Percentiles rank a stretch among this genome's conserved stretches.
Conservation (phyloP, 2,113 vertebrate species). For the Grammomys surdaster region DNA sequence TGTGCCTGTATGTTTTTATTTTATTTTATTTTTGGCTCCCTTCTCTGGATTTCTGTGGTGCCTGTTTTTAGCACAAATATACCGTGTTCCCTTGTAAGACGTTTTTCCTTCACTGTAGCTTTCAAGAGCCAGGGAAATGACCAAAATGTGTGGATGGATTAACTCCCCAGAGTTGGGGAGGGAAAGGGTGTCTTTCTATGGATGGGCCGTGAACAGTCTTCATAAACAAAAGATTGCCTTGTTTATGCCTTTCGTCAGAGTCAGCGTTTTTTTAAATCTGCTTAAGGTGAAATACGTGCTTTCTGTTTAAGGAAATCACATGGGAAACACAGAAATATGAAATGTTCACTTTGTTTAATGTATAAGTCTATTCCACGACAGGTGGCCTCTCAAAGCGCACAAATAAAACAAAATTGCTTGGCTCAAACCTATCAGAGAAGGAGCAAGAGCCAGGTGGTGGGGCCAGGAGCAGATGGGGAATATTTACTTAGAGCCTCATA, state of each 20-base stretch:
- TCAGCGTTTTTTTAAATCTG: constrained; percentile 68
- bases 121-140: constrained; percentile 40
- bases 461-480: constrained; percentile 55
- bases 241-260: constrained; percentile 59
- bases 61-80: constrained; percentile 56
- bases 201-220: not conserved
- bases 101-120: not conserved
- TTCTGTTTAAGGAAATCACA: constrained; percentile 67
- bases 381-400: constrained; percentile 61
- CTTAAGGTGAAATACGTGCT: constrained; percentile 65
- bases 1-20: constrained; percentile 19
- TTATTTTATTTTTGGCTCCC: constrained; percentile 22
- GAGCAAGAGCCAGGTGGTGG: constrained; percentile 33
- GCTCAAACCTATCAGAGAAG: not conserved
- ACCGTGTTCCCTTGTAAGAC: constrained; percentile 50
- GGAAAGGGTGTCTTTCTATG: not conserved
- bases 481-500: constrained; percentile 57
- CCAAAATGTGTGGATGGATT: constrained; percentile 46
- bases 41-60: constrained; percentile 25
- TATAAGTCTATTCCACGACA: constrained; percentile 38
- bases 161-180: not conserved
- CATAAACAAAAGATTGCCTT: constrained; percentile 74
- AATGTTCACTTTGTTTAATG: constrained; percentile 51
- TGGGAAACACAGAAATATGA: constrained; percentile 51
- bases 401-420: constrained; percentile 58